These are phyloP conservation scores for Scomber scombrus DNA, from an alignment of 2,113 vertebrate genomes.

Conservation along the genomic window DNA sequence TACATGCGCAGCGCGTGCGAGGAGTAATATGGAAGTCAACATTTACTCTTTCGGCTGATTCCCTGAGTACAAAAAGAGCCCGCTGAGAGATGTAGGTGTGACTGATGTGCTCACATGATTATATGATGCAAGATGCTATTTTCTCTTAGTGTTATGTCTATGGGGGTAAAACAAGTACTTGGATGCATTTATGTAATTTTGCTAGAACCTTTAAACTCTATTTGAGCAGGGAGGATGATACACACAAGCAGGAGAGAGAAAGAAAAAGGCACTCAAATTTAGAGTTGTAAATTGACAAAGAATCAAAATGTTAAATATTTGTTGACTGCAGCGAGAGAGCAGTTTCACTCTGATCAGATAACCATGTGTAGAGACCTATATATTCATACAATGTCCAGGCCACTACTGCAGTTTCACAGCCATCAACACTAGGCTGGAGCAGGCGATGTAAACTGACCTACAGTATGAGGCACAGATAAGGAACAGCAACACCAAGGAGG, in stretches of 20 bases:
- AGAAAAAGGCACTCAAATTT: background rate
- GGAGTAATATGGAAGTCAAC: constrained; percentile 65
- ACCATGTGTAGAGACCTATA: background rate
- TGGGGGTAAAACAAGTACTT: background rate
- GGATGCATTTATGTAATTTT: constrained; percentile 22
- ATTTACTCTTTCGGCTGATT: constrained; percentile 53
- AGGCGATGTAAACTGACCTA: constrained; percentile 23
- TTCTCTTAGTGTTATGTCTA: constrained; percentile 30
- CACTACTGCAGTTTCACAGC: constrained; percentile 19
- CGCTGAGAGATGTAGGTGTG: constrained; percentile 26
- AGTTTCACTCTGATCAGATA: constrained; percentile 34
- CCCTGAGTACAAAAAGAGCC: constrained; percentile 35
- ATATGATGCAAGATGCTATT: constrained; percentile 40
- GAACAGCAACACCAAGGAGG: background rate
- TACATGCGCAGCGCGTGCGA: constrained; percentile 64
- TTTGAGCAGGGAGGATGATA: background rate
- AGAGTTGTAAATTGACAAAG: constrained; percentile 7
- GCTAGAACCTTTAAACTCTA: constrained; percentile 18
- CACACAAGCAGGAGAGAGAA: constrained; percentile 12
- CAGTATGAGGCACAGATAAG: constrained; percentile 5
- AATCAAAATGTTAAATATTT: constrained; percentile 23
- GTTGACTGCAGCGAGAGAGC: constrained; percentile 21
- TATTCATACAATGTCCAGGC: constrained; percentile 2
- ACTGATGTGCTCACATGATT: constrained; percentile 42
- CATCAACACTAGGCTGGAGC: constrained; percentile 31